A percentile compares a stretch with the other conserved stretches of the same genome.
Evolutionary conservation across 1,140 invertebrate genomes (phyloP).

Genomic region (Atta cephalotes): DNA sequence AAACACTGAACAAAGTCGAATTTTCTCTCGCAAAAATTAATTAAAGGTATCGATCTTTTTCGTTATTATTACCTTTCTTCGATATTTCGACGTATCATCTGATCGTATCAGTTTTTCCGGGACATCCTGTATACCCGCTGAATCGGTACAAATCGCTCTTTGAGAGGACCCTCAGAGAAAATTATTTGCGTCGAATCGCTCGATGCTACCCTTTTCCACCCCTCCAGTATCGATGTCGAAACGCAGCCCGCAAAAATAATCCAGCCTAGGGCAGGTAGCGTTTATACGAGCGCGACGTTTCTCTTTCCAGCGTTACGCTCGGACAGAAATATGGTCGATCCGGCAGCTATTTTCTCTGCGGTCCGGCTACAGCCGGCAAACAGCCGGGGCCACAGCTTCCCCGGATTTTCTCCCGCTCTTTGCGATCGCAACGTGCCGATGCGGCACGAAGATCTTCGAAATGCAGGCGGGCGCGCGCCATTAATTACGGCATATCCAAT

Average conservation of each 20-base stretch:
- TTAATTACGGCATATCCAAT: conserved; percentile 60
- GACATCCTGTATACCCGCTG: conserved; percentile 23
- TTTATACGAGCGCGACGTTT: conserved; percentile 56
- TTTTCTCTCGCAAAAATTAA: background rate
- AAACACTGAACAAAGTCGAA: background rate
- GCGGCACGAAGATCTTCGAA: conserved; percentile 41
- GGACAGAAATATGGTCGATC: conserved; percentile 62
- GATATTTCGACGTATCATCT: background rate
- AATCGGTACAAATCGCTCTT: conserved; percentile 50
- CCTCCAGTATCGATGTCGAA: conserved; percentile 52
- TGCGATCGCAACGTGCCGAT: conserved; percentile 17
- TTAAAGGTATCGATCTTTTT: background rate
- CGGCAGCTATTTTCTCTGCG: conserved; percentile 59
- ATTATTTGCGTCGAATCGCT: conserved; percentile 60
- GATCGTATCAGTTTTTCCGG: background rate
- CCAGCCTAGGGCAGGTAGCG: conserved; percentile 55
- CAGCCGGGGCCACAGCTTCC: background rate
- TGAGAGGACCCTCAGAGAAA: conserved; percentile 49
- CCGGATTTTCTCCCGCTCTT: conserved; percentile 21
- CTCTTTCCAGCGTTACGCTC: conserved; percentile 51
- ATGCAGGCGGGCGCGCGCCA: conserved; percentile 30
- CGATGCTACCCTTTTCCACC: background rate
- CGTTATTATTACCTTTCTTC: background rate
- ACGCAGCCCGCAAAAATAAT: conserved; percentile 56
- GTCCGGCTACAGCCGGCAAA: conserved; percentile 29